Evolutionary conservation across 1,140 invertebrate species (phyloP), one percentile per base, ranked within the genome.

Genomic region (Drosophila mojavensis): DNA sequence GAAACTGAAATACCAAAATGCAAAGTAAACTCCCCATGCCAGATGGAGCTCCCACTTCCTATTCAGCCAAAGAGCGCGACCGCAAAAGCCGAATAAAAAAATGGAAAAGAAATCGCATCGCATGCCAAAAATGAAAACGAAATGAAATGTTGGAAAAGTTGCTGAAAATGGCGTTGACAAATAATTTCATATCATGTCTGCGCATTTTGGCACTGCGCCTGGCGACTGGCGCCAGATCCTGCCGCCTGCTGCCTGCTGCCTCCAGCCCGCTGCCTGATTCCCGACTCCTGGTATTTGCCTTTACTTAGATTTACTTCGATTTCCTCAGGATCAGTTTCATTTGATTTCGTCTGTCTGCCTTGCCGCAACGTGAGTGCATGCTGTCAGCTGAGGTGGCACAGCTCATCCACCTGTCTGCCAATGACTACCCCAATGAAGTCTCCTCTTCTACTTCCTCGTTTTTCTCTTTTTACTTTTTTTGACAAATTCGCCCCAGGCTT

Each of bases 141-240:
- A 84, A 84, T 88, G 80, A 88, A 88, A 89, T 88, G 84, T 81
- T 88, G 69, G 67, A 73, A 89, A 90, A 89, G 85, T 90, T 89
- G 84, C 81, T 89, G 84, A 88, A 89, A 88, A 89, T 79, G 78
- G 73, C 84, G 84, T 89, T 89, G 84, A 89, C 84, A 89, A 89
- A 89, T 89, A 89, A 88, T 90, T 89, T 89, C 85, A 89, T 89
- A 89, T 85, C 85, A 89, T 90, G 85, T 90, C 74, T 78, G 66
- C 59, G 75, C 68, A 60, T 62, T 82, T 62, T 56, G 59, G 54
- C 58, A 53, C 56, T 65, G 61, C 54, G 68, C 45, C 60, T 71
- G 61, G 62, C 62, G n/a, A 6, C 43, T 9, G n/a, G 17, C 17
- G 43, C 43, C 43, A 4, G 43, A 45, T 45, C 36, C 36, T 39